Evolutionary conservation across 2,888 invertebrate species (phyloP), one percentile per base, ranked within the genome.

Genomic region (Nasonia oneida): DNA sequence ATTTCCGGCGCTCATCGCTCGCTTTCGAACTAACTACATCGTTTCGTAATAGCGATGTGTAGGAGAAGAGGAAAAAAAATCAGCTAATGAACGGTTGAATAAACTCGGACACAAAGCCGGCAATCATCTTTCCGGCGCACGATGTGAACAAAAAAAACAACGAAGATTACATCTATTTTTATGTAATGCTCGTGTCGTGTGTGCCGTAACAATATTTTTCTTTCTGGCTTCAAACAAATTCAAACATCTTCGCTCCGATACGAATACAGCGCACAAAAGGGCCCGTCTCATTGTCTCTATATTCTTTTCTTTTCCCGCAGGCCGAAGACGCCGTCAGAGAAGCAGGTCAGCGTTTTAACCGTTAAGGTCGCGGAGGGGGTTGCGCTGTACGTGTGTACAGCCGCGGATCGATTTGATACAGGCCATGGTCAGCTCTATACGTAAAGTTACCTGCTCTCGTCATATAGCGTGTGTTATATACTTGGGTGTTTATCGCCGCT

Each of bases 351-450:
- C 15, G 71, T 77, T 77, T 83, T 57, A 71, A 61, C 42, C 75
- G 53, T 81, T 85, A 85, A 85, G 85, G 85, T 85, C 85, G 64
- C 67, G 39, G 47, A 33, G 73, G 57, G 80, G 67, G 74, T 23
- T 78, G 71, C 23, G 53, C 33, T 37, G 73, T 42, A 29, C 23
- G 3, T 15, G 61, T 39, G n/a, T 37, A 80, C 42, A 81, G 23
- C 14, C 42, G 23, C 73, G 67, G 84, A 88, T 87, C 87, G 87
- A 88, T 88, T 86, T 83, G 81, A 86, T 86, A 73, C 87, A 88
- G 89, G 89, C 88, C 90, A 90, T 87, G 90, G 90, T 88, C 90
- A 89, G 85, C 87, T 73, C 4, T 89, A 18, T 61, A 81, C 61
- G 75, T 82, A 64, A 73, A 73, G 57, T 71, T 39, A 73, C 53